Conservation (phyloP, 2,888 invertebrate species). For the Labia minor region DNA sequence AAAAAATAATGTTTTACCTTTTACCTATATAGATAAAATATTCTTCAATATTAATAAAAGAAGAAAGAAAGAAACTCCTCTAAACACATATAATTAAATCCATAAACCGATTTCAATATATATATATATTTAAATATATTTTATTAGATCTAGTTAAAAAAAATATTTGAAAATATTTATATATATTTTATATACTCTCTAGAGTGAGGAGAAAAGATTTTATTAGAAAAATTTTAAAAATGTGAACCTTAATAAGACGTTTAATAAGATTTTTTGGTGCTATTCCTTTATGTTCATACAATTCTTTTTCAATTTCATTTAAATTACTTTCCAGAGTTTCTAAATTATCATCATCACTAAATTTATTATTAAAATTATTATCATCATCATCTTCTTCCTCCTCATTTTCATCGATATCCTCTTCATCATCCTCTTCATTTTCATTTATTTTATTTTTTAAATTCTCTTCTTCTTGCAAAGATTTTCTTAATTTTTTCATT, state of each 20-base stretch:
- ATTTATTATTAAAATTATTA: slow-evolving; percentile 30
- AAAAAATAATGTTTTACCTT: no score
- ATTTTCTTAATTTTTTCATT: background rate
- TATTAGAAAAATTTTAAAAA: no score
- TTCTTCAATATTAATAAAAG: no score
- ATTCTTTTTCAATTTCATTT: slow-evolving; percentile 35
- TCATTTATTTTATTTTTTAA: slow-evolving; percentile 28
- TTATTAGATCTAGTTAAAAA: no score
- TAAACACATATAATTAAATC: no score
- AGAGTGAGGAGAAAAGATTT: no score
- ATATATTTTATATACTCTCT: no score
- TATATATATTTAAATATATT: no score
- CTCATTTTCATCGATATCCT: slow-evolving; percentile 25
- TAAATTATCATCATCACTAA: slow-evolving; percentile 31
- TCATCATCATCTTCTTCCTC: slow-evolving; percentile 29
- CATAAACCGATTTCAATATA: no score
- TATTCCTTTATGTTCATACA: slow-evolving; percentile 34
- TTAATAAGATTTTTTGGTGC: background rate
- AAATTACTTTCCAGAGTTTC: slow-evolving; percentile 36
- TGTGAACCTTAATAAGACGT: background rate
- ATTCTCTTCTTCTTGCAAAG: slow-evolving; percentile 24
- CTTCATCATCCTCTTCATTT: slow-evolving; percentile 28
- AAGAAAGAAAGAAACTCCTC: no score
- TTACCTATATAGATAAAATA: no score
- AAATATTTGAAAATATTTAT: no score